A percentile compares a stretch with the other conserved stretches of the same genome.
Evolutionary conservation across 2,797 vertebrate genomes (phyloP).

Genomic region (Coreius guichenoti): DNA sequence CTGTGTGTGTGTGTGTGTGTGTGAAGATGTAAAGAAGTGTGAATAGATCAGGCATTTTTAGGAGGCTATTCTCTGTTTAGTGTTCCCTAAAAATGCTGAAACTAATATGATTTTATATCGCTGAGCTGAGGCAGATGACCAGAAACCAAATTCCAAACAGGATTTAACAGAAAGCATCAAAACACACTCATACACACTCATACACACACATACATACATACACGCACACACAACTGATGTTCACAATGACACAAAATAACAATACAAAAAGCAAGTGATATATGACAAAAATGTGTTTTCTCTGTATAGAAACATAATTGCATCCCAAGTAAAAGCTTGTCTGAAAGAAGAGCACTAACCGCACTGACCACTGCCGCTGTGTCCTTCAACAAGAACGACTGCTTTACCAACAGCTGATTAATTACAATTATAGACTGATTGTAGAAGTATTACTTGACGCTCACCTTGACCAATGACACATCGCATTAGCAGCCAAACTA

Average conservation of each 20-base stretch:
- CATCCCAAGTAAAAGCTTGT: not conserved
- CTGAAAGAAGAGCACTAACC: too few relatives aligned
- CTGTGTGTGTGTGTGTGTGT: constrained; percentile 73
- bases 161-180: constrained; percentile 74
- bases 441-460: constrained; percentile 3
- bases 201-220: not conserved
- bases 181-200: constrained; percentile 62
- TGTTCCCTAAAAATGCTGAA: constrained; percentile 72
- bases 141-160: constrained; percentile 77
- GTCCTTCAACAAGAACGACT: not conserved
- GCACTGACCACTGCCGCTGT: not conserved
- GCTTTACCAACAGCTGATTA: not conserved
- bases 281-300: not conserved
- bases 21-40: too few relatives aligned
- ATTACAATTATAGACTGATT: constrained; percentile 7
- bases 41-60: constrained; percentile 65
- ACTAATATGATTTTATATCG: constrained; percentile 80
- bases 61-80: constrained; percentile 69
- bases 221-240: constrained; percentile 34
- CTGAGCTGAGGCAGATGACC: constrained; percentile 72
- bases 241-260: constrained; percentile 37
- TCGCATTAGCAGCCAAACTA: constrained; percentile 26
- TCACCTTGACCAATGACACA: constrained; percentile 30
- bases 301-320: not conserved
- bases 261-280: constrained; percentile 42